phyloP scores from a whole-genome alignment of 2,113 vertebrate species.

The Taxidea taxus region DNA sequence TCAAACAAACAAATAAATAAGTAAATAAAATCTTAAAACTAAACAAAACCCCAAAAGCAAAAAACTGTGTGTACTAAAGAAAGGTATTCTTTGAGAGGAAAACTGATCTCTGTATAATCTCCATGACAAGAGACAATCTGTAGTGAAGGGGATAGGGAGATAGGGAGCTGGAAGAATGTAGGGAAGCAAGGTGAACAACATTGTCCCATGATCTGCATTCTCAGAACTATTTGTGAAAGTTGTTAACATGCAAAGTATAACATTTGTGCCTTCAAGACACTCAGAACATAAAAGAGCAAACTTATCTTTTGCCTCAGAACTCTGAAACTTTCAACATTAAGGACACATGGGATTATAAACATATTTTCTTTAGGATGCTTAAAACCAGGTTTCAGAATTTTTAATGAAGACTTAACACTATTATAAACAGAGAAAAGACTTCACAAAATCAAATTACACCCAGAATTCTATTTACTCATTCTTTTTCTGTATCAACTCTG shows the following conservation, averaged over 20 bases:
- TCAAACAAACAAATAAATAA: neutral
- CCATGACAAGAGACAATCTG: neutral
- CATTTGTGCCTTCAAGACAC: neutral
- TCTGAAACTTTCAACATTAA: neutral
- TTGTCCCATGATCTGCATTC: neutral
- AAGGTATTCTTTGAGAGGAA: slow-evolving; percentile 8
- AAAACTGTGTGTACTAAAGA: neutral
- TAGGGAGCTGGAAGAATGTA: neutral
- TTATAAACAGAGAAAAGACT: neutral
- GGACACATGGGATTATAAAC: neutral
- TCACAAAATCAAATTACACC: neutral
- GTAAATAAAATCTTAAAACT: neutral
- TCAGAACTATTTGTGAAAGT: neutral
- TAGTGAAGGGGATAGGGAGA: too few relatives aligned
- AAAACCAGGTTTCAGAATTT: slow-evolving; percentile 19
- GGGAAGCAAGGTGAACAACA: neutral
- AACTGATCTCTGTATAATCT: neutral
- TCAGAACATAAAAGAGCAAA: neutral
- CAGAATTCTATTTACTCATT: neutral
- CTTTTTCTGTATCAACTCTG: neutral
- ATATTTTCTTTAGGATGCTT: neutral
- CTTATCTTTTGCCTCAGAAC: neutral
- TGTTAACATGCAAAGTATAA: neutral
- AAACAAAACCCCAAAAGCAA: neutral
- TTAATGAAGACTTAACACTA: neutral